A percentile compares a stretch with the other conserved stretches of the same genome.
phyloP scores from a whole-genome alignment of 1,140 invertebrate species.

The Drosophila sp. region DNA sequence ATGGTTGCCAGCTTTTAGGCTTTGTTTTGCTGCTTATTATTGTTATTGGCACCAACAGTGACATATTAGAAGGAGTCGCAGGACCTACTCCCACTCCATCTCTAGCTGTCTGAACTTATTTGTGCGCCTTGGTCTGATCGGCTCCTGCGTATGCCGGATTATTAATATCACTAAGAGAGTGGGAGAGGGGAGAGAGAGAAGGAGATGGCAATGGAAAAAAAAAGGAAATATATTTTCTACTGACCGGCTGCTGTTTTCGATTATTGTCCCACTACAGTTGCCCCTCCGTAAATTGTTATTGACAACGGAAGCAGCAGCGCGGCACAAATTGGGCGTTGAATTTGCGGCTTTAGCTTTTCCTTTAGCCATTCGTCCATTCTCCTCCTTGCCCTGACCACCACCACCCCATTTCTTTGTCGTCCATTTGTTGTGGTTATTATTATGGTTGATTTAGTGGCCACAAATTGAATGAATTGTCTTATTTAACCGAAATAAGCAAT shows the following conservation, averaged over 20 bases:
- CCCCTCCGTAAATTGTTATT: constrained; percentile 77
- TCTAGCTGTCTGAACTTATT: constrained; percentile 68
- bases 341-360: constrained; percentile 68
- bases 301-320: constrained; percentile 78
- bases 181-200: constrained; percentile 15
- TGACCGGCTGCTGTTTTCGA: constrained; percentile 73
- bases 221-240: constrained; percentile 75
- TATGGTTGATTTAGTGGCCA: constrained; percentile 81
- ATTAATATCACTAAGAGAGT: constrained; percentile 75
- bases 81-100: constrained; percentile 26
- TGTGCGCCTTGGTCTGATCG: constrained; percentile 47
- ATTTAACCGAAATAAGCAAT: constrained; percentile 79
- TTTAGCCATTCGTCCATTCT: constrained; percentile 23
- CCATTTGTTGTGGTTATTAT: constrained; percentile 80
- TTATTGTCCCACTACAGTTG: constrained; percentile 66
- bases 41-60: constrained; percentile 81
- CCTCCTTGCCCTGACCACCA: neutral
- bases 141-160: constrained; percentile 71
- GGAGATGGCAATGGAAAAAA: constrained; percentile 27
- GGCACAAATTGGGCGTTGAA: constrained; percentile 81
- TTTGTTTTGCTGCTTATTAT: constrained; percentile 81
- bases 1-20: constrained; percentile 80
- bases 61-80: constrained; percentile 66
- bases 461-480: constrained; percentile 81
- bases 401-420: constrained; percentile 19